A percentile compares a stretch with the other conserved stretches of the same genome.
phyloP scores from a whole-genome alignment of 2,113 vertebrate genomes.

The Phaetusa simplex region DNA sequence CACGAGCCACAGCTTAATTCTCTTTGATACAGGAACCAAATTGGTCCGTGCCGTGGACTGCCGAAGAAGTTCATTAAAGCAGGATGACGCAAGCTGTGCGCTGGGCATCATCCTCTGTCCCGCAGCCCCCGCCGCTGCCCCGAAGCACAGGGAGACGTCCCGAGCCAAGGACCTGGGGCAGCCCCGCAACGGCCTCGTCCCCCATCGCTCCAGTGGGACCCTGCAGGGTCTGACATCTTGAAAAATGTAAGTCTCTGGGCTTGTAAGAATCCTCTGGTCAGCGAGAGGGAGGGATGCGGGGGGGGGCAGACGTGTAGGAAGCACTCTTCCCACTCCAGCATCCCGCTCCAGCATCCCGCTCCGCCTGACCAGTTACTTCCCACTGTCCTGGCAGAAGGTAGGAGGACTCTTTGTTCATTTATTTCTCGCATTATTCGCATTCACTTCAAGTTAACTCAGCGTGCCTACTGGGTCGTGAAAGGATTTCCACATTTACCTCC shows the following conservation, averaged over 20 bases:
- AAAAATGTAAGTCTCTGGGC: accelerated
- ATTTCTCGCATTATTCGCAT: not conserved
- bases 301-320: accelerated
- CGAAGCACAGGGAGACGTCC: not conserved
- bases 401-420: not conserved
- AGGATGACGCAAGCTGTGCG: accelerated
- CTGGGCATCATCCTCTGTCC: accelerated
- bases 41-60: not conserved
- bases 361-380: accelerated
- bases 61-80: not conserved
- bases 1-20: not conserved
- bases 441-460: not conserved
- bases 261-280: not conserved
- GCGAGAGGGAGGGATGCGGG: not conserved
- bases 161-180: not conserved
- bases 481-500: not conserved
- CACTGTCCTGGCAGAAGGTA: not conserved
- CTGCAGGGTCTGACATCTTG: accelerated
- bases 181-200: not conserved
- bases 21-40: not conserved
- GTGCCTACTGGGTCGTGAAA: not conserved
- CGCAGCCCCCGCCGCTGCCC: accelerated
- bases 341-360: accelerated
- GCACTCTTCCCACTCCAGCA: not conserved
- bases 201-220: accelerated